phyloP scores from a whole-genome alignment of 2,888 invertebrate genomes.

The Trichogramma evanescens region DNA sequence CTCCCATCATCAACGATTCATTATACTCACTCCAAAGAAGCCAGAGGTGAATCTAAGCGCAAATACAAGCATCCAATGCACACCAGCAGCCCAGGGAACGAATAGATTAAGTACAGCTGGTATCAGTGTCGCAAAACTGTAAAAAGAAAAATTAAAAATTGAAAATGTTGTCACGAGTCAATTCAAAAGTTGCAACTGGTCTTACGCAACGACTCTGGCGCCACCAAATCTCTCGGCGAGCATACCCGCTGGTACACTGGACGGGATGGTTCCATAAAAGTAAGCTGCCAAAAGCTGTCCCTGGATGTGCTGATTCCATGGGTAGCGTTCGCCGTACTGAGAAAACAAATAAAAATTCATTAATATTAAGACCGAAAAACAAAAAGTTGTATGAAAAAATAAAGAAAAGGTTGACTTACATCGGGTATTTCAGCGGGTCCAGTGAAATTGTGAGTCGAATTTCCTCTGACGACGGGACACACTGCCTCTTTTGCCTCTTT shows the following conservation, averaged over 20 bases:
- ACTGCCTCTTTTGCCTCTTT: slow-evolving; percentile 1
- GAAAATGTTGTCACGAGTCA: background rate
- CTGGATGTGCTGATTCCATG: slow-evolving; percentile 40
- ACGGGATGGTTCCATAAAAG: slow-evolving; percentile 40
- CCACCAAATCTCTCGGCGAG: slow-evolving; percentile 44
- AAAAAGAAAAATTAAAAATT: background rate
- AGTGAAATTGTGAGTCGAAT: background rate
- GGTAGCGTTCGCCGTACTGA: slow-evolving; percentile 38
- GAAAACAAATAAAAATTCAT: background rate
- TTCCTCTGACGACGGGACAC: background rate
- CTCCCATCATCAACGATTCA: no score
- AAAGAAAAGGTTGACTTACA: background rate
- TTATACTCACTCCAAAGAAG: slow-evolving; percentile 43
- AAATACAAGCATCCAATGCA: slow-evolving; percentile 36
- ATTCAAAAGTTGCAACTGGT: slow-evolving; percentile 8
- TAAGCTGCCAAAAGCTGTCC: slow-evolving; percentile 37
- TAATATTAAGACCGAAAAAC: no score
- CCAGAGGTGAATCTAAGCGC: slow-evolving; percentile 41
- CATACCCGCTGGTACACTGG: slow-evolving; percentile 40
- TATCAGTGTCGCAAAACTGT: slow-evolving; percentile 42
- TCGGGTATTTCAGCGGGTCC: background rate
- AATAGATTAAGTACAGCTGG: slow-evolving; percentile 42
- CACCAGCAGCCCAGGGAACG: slow-evolving; percentile 38
- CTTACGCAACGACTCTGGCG: slow-evolving; percentile 43
- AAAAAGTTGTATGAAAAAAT: background rate